Conservation (phyloP, 2,113 vertebrate genomes). For the Hippopotamus amphibius region DNA sequence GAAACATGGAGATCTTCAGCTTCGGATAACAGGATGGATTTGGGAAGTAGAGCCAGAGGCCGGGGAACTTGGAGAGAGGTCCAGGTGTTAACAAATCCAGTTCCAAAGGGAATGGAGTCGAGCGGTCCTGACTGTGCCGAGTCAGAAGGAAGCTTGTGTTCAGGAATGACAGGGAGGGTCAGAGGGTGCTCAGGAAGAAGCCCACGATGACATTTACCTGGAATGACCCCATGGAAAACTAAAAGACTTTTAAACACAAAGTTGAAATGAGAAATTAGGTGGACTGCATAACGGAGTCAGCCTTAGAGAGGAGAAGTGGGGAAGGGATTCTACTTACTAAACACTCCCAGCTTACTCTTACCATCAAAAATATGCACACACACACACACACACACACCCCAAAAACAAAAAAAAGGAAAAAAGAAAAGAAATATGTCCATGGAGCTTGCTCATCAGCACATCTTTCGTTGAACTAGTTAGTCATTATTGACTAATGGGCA, state of each 20-base stretch:
- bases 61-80: background rate
- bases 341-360: background rate
- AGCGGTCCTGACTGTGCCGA: background rate
- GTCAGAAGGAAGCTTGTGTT: background rate
- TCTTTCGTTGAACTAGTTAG: background rate
- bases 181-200: background rate
- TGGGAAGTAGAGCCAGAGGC: background rate
- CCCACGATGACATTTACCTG: background rate
- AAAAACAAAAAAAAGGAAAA: background rate
- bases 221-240: background rate
- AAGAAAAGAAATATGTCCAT: background rate
- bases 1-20: background rate
- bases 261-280: background rate
- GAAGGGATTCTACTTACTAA: background rate
- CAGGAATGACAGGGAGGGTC: background rate
- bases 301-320: background rate
- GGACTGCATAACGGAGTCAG: background rate
- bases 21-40: background rate
- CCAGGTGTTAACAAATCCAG: background rate
- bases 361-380: background rate
- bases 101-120: fast-evolving
- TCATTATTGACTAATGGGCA: background rate
- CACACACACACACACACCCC: background rate
- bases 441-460: background rate
- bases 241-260: background rate